phyloP scores from a whole-genome alignment of 2,113 vertebrate species.

The Genyomyrus donnyi region DNA sequence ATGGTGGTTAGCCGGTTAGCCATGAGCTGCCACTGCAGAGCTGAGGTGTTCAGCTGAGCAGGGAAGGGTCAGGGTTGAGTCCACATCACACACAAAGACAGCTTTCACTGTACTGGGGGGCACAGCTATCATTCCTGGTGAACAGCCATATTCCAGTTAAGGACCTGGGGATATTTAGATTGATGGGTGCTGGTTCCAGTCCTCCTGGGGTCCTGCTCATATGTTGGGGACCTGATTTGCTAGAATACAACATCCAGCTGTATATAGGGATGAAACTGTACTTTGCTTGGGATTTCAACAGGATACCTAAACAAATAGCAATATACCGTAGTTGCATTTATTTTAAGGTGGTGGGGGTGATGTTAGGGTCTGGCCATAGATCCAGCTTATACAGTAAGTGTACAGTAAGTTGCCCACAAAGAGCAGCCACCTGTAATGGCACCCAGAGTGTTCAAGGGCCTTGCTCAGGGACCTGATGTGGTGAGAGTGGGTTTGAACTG shows the following conservation, averaged over 20 bases:
- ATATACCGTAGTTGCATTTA: not conserved
- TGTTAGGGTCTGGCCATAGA: not conserved
- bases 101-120: not conserved
- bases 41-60: not conserved
- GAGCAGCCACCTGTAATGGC: too few relatives aligned
- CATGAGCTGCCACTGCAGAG: conserved; percentile 57
- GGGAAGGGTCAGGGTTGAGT: not conserved
- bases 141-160: not conserved
- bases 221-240: not conserved
- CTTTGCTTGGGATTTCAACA: not conserved
- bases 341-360: not conserved
- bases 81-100: not conserved
- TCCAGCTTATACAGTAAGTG: not conserved
- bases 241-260: not conserved
- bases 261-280: not conserved
- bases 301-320: not conserved
- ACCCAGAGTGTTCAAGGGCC: too few relatives aligned
- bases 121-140: not conserved
- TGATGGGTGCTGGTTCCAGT: not conserved
- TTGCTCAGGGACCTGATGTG: too few relatives aligned
- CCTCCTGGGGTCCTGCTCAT: not conserved
- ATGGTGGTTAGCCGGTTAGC: conserved; percentile 62
- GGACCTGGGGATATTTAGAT: not conserved
- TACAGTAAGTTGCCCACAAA: too few relatives aligned
- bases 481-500: too few relatives aligned